Conservation (phyloP, 2,888 invertebrate species). For the Parthenolecanium corni region DNA sequence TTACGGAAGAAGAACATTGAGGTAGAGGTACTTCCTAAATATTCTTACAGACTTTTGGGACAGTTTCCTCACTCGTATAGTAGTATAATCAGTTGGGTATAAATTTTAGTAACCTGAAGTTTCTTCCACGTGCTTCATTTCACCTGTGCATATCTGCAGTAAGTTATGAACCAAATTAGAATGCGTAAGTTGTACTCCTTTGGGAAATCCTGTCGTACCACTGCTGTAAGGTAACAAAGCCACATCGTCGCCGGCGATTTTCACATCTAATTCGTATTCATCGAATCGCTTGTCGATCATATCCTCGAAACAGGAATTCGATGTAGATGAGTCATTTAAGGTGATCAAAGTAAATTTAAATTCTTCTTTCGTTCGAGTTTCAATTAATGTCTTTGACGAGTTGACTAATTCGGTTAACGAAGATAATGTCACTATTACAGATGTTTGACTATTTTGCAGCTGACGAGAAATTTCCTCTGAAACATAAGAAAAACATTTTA, state of each 20-base stretch:
- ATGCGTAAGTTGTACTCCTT: conserved; percentile 59
- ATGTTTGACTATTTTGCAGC: conserved; percentile 32
- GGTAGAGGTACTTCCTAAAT: too few species aligned
- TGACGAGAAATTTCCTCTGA: conserved; percentile 35
- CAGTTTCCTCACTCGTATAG: too few species aligned
- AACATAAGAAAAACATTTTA: conserved; percentile 1
- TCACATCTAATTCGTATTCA: conserved; percentile 40
- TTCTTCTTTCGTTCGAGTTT: conserved; percentile 5
- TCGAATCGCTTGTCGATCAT: conserved; percentile 6
- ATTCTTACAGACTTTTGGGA: too few species aligned
- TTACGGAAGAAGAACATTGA: too few species aligned
- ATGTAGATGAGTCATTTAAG: background rate
- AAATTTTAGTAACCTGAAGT: conserved; percentile 29
- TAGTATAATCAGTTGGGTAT: too few species aligned
- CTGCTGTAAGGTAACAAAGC: conserved; percentile 69
- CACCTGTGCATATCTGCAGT: conserved; percentile 28
- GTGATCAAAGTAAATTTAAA: background rate
- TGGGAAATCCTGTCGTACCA: conserved; percentile 71
- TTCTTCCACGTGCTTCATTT: conserved; percentile 28
- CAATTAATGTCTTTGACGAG: conserved; percentile 26
- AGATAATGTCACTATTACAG: conserved; percentile 33
- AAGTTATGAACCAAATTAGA: conserved; percentile 33
- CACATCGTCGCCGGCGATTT: conserved; percentile 45
- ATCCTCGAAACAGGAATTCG: background rate
- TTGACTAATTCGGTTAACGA: conserved; percentile 32